phyloP scores from a whole-genome alignment of 1,140 invertebrate species.

The Anastatus disparis region DNA sequence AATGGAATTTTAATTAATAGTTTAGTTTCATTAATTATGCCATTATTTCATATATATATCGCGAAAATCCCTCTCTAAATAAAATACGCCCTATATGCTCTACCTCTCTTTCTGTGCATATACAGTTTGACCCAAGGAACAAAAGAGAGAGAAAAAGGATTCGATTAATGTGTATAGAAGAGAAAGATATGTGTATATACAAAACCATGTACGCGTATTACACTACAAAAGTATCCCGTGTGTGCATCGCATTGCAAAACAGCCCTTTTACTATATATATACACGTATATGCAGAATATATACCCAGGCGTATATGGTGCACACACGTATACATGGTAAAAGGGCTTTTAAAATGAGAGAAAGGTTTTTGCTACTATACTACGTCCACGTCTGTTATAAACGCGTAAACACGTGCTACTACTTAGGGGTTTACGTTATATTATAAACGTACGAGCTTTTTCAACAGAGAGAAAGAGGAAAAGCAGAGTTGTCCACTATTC shows the following conservation, averaged over 20 bases:
- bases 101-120: background rate
- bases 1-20: conserved; percentile 69
- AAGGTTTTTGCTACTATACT: conserved; percentile 38
- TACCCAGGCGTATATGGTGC: too few relatives aligned
- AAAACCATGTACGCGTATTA: conserved; percentile 44
- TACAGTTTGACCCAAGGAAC: background rate
- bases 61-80: conserved; percentile 57
- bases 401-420: conserved; percentile 65
- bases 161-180: background rate
- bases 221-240: too few relatives aligned
- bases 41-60: conserved; percentile 56
- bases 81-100: conserved; percentile 64
- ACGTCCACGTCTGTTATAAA: conserved; percentile 65
- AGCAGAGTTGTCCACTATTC: conserved; percentile 64
- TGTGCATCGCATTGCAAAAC: conserved; percentile 61
- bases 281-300: too few relatives aligned
- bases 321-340: background rate
- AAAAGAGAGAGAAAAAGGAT: background rate
- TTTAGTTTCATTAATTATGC: conserved; percentile 67
- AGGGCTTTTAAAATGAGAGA: background rate
- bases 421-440: too few relatives aligned
- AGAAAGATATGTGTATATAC: background rate
- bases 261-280: too few relatives aligned
- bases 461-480: conserved; percentile 36
- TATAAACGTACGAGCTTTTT: too few relatives aligned